Percentiles rank a stretch among this genome's conserved stretches.
phyloP scores from a whole-genome alignment of 2,888 invertebrate genomes.

The Philhelius pedissequus region DNA sequence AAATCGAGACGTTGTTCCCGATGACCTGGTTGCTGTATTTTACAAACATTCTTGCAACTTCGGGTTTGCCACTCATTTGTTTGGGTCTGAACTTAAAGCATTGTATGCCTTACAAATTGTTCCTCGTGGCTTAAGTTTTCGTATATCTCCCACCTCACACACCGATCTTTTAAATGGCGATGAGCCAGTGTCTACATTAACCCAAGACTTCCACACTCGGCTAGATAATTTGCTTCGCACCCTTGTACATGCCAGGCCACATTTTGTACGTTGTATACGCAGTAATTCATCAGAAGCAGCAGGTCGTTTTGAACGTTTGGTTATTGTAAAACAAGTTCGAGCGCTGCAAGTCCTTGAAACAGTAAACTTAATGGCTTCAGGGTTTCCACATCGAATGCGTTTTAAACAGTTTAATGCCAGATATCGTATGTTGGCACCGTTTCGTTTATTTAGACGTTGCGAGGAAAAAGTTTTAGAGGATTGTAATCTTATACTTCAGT shows the following conservation, averaged over 20 bases:
- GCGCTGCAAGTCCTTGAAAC: slow-evolving; percentile 95
- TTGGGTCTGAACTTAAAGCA: slow-evolving; percentile 93
- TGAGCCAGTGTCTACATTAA: slow-evolving; percentile 92
- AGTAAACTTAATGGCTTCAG: slow-evolving; percentile 96
- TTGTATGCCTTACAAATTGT: slow-evolving; percentile 87
- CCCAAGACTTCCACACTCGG: slow-evolving; percentile 96
- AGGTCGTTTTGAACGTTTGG: slow-evolving; percentile 90
- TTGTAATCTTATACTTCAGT: slow-evolving; percentile 86
- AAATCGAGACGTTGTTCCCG: slow-evolving; percentile 94
- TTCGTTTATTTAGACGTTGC: slow-evolving; percentile 83
- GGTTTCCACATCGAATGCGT: slow-evolving; percentile 96
- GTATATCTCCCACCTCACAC: slow-evolving; percentile 93
- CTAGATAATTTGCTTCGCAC: slow-evolving; percentile 95
- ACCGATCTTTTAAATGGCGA: slow-evolving; percentile 90
- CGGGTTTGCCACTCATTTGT: slow-evolving; percentile 98
- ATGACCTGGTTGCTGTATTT: slow-evolving; percentile 94
- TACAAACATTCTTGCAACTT: slow-evolving; percentile 95
- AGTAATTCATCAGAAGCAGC: slow-evolving; percentile 90
- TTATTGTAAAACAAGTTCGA: slow-evolving; percentile 92
- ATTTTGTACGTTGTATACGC: slow-evolving; percentile 95
- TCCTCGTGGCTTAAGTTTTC: slow-evolving; percentile 88
- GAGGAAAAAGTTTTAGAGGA: slow-evolving; percentile 88
- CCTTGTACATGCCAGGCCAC: slow-evolving; percentile 94
- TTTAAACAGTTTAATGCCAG: slow-evolving; percentile 94
- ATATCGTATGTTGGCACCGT: slow-evolving; percentile 91